Conservation (phyloP, 2,797 vertebrate species). For the Telmatherina bonti region DNA sequence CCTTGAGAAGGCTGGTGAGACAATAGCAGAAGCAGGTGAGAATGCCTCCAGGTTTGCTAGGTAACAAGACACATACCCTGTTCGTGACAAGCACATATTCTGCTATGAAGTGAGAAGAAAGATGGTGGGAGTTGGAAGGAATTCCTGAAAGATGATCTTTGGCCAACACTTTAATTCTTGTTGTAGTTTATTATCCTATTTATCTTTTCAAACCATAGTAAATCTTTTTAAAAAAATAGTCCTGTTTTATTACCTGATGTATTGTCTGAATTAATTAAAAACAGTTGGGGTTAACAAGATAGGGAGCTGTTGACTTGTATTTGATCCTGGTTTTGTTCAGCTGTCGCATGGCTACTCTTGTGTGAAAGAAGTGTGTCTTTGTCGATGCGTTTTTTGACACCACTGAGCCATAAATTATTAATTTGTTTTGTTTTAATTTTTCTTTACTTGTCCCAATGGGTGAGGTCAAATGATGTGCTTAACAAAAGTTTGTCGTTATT, state of each 20-base stretch:
- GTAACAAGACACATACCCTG: constrained; percentile 63
- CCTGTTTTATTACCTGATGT: not conserved
- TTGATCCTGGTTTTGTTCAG: constrained; percentile 36
- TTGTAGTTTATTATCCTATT: not conserved
- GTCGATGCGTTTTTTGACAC: constrained; percentile 54
- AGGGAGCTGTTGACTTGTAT: constrained; percentile 17
- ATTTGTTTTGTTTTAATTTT: constrained; percentile 57
- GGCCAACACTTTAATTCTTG: not conserved
- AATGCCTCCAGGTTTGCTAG: constrained; percentile 49
- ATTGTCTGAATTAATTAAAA: not conserved
- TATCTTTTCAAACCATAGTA: not conserved
- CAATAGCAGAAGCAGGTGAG: constrained; percentile 66
- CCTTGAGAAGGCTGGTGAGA: constrained; percentile 20
- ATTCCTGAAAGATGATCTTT: not conserved
- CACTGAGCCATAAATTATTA: constrained; percentile 69
- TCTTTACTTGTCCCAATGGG: not conserved
- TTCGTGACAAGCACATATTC: constrained; percentile 39
- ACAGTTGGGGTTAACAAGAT: constrained; percentile 1
- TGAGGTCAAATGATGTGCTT: not conserved
- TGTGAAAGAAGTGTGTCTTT: constrained; percentile 41
- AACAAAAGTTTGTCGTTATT: constrained; percentile 3
- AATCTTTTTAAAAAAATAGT: not conserved
- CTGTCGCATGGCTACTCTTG: constrained; percentile 12
- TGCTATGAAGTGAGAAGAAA: constrained; percentile 30
- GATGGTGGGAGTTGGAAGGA: constrained; percentile 11